Evolutionary conservation across 2,888 invertebrate genomes (phyloP), one percentile per base, ranked within the genome.

Genomic region (Entomobrya multifasciata): DNA sequence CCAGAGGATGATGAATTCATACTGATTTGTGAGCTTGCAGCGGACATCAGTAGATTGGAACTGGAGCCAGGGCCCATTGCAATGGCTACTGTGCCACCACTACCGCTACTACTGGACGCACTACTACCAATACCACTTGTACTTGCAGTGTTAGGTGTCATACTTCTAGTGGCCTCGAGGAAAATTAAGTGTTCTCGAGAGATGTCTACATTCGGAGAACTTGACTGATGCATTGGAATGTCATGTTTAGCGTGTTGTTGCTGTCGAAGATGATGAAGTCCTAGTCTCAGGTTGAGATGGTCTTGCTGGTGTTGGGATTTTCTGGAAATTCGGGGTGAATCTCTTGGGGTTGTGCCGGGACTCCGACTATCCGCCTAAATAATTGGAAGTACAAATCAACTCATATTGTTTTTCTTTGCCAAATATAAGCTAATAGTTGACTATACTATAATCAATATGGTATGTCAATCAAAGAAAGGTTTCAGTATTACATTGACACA

Each of bases 261-360:
- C 11, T 72, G 85, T 55, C 65, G 47, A n/a, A 67, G 47, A 52
- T 86, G 86, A 52, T 86, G 86, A 17, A 80, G 62, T 22, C 86
- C 86, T 25, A 86, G 20, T 25, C 86, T 27, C 47, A 86, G 44
- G 49, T 79, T 85, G 20, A 85, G 55, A 49, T 74, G 52, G 36
- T 86, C 79, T n/a, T 80, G 79, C 0, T 79, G 79, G 47, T 77
- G 82, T 27, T 80, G 81, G 41, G 74, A 77, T 81, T 85, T 88
- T 41, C 89, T 62, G 6, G 79, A 82, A 44, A 82, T 72, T 82
- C 94, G 93, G 0, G 95, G 95, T 52, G 95, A 95, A 87, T 93
- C 94, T 84, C 94, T 93, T 0, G 94, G 94, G 11, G 94, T 94
- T 88, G 94, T 93, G 93, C 94, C 93, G 0, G 94, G 94, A 91